A percentile compares a stretch with the other conserved stretches of the same genome.
These are phyloP conservation scores for Encarsia formosa DNA, from an alignment of 2,888 invertebrate species.

Conservation along the genomic window DNA sequence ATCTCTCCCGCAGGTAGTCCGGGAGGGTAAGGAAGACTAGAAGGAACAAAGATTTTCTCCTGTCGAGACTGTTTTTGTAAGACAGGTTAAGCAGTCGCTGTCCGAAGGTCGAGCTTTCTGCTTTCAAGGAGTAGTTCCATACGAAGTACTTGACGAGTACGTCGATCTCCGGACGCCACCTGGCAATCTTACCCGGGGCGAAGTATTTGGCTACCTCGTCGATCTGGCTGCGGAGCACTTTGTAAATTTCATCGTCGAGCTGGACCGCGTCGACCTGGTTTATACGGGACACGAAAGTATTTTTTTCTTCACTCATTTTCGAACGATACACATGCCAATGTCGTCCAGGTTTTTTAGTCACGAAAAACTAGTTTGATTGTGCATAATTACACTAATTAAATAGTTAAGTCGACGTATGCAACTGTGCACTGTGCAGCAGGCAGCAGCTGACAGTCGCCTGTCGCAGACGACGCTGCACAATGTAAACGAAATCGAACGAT, in stretches of 20 bases:
- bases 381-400: too few species aligned
- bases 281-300: slow-evolving; percentile 47
- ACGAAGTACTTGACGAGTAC: slow-evolving; percentile 64
- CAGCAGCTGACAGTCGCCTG: too few species aligned
- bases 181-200: slow-evolving; percentile 49
- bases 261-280: slow-evolving; percentile 73
- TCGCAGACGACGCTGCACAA: too few species aligned
- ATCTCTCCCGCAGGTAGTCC: slow-evolving; percentile 62
- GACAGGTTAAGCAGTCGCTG: slow-evolving; percentile 76
- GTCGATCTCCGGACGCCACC: slow-evolving; percentile 66
- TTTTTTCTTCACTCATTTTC: too few species aligned
- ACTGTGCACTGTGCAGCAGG: too few species aligned
- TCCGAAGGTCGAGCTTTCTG: slow-evolving; percentile 72
- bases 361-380: too few species aligned
- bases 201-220: slow-evolving; percentile 63
- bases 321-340: too few species aligned
- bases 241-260: slow-evolving; percentile 73
- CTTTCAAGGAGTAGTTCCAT: slow-evolving; percentile 67
- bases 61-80: slow-evolving; percentile 64
- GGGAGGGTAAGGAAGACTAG: slow-evolving; percentile 59
- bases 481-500: too few species aligned
- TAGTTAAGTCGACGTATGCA: too few species aligned
- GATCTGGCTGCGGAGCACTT: slow-evolving; percentile 65
- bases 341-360: too few species aligned
- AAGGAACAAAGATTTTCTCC: slow-evolving; percentile 60